Base-by-base conservation (phyloP, 2,888 invertebrate species). In the Mesorhabditis belari region DNA sequence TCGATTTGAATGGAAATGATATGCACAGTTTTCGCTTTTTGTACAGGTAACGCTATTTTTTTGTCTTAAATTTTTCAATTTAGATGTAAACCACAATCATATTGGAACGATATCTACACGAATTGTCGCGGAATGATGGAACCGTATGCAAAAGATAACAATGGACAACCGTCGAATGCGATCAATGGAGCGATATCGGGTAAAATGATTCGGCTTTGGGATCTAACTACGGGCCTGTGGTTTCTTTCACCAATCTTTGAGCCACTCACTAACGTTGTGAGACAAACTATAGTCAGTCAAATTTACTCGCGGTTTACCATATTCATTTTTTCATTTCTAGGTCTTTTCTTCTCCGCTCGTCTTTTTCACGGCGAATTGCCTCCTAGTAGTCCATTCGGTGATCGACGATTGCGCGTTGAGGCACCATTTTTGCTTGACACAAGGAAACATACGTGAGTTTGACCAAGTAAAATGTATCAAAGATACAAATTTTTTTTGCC, bases 261-360 rank as follows among this genome's bases (percentile, higher is more conserved):
- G 17, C 4, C 44, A n/a, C 51, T 1, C 26, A 19, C 55, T 19
- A 28, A 24, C n/a, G n/a, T n/a, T n/a, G n/a, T n/a, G n/a, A n/a
- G n/a, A n/a, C n/a, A n/a, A n/a, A n/a, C n/a, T n/a, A n/a, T n/a
- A n/a, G n/a, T n/a, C n/a, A n/a, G n/a, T n/a, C n/a, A n/a, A n/a
- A n/a, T n/a, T n/a, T n/a, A n/a, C n/a, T n/a, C n/a, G n/a, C n/a
- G n/a, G n/a, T n/a, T n/a, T n/a, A n/a, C 44, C 44, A 35, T 4
- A 12, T 25, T 28, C 25, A 51, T 28, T n/a, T 21, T 28, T 4
- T 12, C 24, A 35, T 35, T 74, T 57, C 23, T 63, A 61, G 80
- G 81, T 12, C 64, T 81, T 25, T 81, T 82, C 67, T 82, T 82
- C 68, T 76, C 78, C 23, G 74, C 79, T 5, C 66, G 74, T n/a